These are phyloP conservation scores for Orchestes rusci DNA, from an alignment of 2,888 invertebrate species.

Conservation along the genomic window DNA sequence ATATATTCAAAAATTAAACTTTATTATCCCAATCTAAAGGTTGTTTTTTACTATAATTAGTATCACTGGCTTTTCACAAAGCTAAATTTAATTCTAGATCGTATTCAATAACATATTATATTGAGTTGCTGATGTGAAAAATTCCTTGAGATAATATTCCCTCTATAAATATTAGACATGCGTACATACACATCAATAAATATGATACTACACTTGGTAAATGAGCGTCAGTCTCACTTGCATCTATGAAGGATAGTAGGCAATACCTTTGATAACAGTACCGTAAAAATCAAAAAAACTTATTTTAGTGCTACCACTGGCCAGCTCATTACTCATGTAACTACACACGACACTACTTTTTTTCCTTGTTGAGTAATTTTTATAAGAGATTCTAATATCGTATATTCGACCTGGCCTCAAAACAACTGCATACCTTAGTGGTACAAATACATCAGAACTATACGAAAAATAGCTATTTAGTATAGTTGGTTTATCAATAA, in stretches of 20 bases:
- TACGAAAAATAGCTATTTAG: conserved; percentile 27
- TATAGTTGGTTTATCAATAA: conserved; percentile 26
- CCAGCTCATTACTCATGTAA: conserved; percentile 33
- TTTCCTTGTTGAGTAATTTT: conserved; percentile 27
- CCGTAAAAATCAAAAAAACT: conserved; percentile 35
- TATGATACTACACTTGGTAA: too few relatives aligned
- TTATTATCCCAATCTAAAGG: too few relatives aligned
- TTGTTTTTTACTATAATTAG: too few relatives aligned
- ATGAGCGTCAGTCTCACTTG: too few relatives aligned
- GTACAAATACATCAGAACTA: conserved; percentile 29
- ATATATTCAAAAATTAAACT: too few relatives aligned
- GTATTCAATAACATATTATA: too few relatives aligned
- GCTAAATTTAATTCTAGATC: too few relatives aligned
- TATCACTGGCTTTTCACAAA: too few relatives aligned
- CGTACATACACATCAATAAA: too few relatives aligned
- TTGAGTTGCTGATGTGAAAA: too few relatives aligned
- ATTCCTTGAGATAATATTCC: too few relatives aligned
- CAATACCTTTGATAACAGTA: conserved; percentile 35
- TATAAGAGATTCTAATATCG: conserved; percentile 33
- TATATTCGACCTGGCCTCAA: conserved; percentile 33
- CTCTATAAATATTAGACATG: too few relatives aligned
- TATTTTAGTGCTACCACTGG: conserved; percentile 27
- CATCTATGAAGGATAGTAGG: conserved; percentile 36
- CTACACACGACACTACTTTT: conserved; percentile 30
- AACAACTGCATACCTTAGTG: conserved; percentile 28